Percentiles rank a stretch among this genome's conserved stretches.
phyloP scores from a whole-genome alignment of 2,888 invertebrate species.

The Nasonia oneida region DNA sequence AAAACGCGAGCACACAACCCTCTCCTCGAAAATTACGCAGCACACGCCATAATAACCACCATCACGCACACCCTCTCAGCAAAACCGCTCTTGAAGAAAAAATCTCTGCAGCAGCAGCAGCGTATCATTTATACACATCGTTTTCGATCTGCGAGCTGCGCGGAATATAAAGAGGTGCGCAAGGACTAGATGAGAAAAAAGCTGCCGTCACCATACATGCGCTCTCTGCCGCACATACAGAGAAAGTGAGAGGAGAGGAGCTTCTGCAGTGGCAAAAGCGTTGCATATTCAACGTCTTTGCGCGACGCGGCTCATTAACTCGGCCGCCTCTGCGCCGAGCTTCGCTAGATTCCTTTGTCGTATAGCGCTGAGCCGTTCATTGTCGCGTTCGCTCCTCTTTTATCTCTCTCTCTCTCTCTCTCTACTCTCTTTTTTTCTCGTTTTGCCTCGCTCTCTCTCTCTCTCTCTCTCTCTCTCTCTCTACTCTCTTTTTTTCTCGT shows the following conservation, averaged over 20 bases:
- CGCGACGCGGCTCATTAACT: conserved; percentile 59
- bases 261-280: conserved; percentile 6
- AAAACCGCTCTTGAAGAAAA: neutral
- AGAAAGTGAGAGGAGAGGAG: conserved; percentile 23
- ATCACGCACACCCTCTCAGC: no score
- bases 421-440: conserved; percentile 15
- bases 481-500: no score
- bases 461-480: neutral
- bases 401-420: neutral
- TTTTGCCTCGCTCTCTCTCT: neutral
- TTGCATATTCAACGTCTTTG: conserved; percentile 60
- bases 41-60: no score
- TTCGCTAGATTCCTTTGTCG: conserved; percentile 55
- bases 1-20: no score
- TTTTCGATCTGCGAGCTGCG: conserved; percentile 1
- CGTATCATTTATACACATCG: conserved; percentile 1
- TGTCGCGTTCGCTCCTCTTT: conserved; percentile 39
- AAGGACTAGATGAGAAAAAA: conserved; percentile 10
- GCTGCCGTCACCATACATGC: conserved; percentile 8
- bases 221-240: neutral
- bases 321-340: conserved; percentile 12
- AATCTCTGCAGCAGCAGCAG: neutral
- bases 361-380: conserved; percentile 27
- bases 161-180: conserved; percentile 24
- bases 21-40: no score